Percentiles rank a stretch among this genome's conserved stretches.
phyloP scores from a whole-genome alignment of 2,888 invertebrate genomes.

The Tanytarsus gracilentus region DNA sequence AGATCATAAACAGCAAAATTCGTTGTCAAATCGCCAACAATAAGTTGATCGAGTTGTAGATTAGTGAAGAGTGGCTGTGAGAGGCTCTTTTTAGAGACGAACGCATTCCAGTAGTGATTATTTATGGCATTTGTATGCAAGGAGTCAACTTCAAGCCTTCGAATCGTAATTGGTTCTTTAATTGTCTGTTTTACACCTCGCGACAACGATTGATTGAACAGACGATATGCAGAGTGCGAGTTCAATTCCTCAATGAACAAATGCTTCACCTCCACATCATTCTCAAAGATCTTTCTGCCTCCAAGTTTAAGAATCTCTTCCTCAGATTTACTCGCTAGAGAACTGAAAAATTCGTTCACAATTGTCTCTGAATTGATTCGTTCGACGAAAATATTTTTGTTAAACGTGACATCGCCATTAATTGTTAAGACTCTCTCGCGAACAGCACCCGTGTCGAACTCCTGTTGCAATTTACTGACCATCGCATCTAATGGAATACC shows the following conservation, averaged over 20 bases:
- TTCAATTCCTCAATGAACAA: background rate
- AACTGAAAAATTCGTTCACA: background rate
- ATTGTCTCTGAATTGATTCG: background rate
- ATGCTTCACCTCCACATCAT: background rate
- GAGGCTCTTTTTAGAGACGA: background rate
- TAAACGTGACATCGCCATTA: conserved; percentile 7
- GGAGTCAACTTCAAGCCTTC: background rate
- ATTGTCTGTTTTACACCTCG: conserved; percentile 7
- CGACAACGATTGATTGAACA: conserved; percentile 4
- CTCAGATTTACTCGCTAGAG: background rate
- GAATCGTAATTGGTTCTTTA: background rate
- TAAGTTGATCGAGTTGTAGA: background rate
- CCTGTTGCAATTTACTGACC: background rate
- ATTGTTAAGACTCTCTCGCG: background rate
- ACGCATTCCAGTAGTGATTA: background rate
- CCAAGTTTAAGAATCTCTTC: background rate
- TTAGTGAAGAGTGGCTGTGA: background rate
- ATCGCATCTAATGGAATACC: background rate
- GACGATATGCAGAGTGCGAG: background rate
- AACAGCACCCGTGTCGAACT: background rate
- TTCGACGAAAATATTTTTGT: background rate
- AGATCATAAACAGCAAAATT: background rate
- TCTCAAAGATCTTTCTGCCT: conserved; percentile 1
- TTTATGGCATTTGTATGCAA: background rate
- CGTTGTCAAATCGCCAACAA: background rate